Conservation (phyloP, 2,113 vertebrate species). For the Anolis carolinensis region DNA sequence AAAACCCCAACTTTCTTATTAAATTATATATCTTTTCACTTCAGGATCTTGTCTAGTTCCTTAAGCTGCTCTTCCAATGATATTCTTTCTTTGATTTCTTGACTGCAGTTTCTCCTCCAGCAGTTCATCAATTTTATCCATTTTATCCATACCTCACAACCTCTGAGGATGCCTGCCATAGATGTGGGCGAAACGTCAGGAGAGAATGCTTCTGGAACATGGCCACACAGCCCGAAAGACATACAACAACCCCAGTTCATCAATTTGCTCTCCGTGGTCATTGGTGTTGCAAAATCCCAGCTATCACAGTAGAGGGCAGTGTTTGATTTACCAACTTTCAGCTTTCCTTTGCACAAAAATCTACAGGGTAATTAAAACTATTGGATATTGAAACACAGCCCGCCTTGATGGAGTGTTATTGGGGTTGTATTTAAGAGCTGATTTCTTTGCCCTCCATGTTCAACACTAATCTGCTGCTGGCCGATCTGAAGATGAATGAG, state of each 20-base stretch:
- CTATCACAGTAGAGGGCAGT: slow-evolving; percentile 70
- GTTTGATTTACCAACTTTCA: not conserved
- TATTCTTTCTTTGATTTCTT: too few species aligned
- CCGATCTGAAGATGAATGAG: not conserved
- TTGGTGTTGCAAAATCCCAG: not conserved
- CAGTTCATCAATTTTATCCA: accelerated
- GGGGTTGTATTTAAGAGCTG: not conserved
- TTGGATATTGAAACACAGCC: not conserved
- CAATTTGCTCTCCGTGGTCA: accelerated
- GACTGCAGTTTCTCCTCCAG: too few species aligned
- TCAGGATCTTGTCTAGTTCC: too few species aligned
- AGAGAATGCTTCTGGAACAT: too few species aligned
- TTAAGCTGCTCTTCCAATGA: too few species aligned
- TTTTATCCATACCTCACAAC: too few species aligned
- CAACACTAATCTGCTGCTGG: not conserved
- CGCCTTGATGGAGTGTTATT: not conserved
- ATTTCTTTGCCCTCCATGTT: not conserved
- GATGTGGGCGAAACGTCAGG: too few species aligned
- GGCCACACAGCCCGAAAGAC: too few species aligned
- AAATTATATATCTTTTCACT: too few species aligned
- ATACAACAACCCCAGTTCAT: too few species aligned
- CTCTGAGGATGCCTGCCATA: too few species aligned
- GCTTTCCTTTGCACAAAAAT: not conserved
- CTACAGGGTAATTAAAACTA: not conserved
- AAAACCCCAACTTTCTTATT: too few species aligned